Conservation (phyloP, 2,888 invertebrate genomes). For the Muschampia plurimacula region DNA sequence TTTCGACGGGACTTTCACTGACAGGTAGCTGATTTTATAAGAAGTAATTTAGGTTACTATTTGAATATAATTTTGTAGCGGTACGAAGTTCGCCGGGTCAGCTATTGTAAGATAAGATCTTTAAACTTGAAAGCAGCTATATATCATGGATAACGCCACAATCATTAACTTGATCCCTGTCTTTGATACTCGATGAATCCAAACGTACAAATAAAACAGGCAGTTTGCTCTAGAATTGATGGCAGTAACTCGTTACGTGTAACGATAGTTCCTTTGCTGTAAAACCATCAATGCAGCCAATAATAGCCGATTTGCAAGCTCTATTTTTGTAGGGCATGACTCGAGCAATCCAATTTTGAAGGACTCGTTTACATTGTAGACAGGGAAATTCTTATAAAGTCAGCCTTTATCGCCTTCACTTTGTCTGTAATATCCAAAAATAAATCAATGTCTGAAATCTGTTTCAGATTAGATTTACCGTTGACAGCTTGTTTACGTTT, state of each 20-base stretch:
- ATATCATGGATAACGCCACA: no score
- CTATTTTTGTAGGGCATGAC: not conserved
- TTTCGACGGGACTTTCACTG: no score
- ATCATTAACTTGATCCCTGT: no score
- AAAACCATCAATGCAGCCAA: not conserved
- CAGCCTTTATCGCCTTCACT: not conserved
- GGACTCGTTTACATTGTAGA: not conserved
- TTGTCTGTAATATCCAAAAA: constrained; percentile 11
- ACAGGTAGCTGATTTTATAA: no score
- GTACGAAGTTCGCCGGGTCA: no score
- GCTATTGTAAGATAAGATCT: no score
- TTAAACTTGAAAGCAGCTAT: no score
- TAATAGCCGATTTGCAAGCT: not conserved
- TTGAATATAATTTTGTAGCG: no score
- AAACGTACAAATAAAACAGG: no score
- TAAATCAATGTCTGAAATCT: constrained; percentile 10
- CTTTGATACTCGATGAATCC: no score
- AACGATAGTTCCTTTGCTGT: not conserved
- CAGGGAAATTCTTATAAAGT: not conserved
- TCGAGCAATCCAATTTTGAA: not conserved
- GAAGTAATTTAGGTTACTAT: no score
- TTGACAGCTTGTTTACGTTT: constrained; percentile 24
- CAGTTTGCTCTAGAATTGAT: no score
- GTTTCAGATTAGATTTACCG: constrained; percentile 13
- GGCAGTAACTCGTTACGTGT: not conserved